These are phyloP conservation scores for Tenthredo mesomela DNA, from an alignment of 2,888 invertebrate species.

Conservation along the genomic window DNA sequence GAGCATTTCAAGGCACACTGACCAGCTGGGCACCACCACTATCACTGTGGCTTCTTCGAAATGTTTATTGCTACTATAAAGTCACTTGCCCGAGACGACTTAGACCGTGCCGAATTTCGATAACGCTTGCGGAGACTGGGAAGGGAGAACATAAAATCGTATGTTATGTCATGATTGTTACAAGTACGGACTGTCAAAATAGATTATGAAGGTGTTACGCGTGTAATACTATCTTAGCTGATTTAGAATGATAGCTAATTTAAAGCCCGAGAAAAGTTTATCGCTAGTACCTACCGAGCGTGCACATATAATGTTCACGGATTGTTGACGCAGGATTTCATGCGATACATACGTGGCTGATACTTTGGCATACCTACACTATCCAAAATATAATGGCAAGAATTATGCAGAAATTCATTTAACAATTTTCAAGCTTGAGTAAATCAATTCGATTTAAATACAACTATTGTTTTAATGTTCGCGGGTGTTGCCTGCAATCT, in stretches of 20 bases:
- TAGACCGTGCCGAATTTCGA: background rate
- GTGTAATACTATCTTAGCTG: background rate
- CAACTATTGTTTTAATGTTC: background rate
- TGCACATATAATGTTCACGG: background rate
- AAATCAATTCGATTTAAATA: background rate
- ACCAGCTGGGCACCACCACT: background rate
- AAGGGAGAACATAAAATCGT: background rate
- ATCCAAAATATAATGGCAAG: background rate
- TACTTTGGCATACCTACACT: background rate
- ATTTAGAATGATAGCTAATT: background rate
- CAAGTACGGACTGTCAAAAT: background rate
- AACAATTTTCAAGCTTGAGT: background rate
- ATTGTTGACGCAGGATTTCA: background rate
- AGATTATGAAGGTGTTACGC: background rate
- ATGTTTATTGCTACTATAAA: background rate
- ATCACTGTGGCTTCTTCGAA: background rate
- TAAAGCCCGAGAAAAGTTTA: background rate
- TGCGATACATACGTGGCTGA: background rate
- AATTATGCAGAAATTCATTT: background rate
- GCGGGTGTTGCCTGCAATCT: no score
- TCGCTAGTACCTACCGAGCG: background rate
- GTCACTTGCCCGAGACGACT: background rate
- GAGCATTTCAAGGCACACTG: background rate
- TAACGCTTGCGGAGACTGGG: background rate
- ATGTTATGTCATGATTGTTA: background rate